Evolutionary conservation across 2,888 invertebrate species (phyloP).

Genomic region (Agrochola macilenta): DNA sequence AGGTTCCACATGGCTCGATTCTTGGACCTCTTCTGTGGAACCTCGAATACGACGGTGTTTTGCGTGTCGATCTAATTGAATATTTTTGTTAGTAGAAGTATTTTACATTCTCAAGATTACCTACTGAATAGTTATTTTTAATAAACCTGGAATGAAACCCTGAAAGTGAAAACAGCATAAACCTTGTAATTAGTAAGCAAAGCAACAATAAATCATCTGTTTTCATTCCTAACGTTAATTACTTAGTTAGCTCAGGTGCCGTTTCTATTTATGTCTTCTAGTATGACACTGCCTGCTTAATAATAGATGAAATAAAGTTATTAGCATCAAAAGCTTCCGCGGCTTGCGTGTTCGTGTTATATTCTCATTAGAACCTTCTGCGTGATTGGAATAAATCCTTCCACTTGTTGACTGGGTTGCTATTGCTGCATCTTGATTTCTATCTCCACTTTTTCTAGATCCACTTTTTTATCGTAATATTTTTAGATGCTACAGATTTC

Average conservation of each 20-base stretch:
- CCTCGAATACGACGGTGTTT: background rate
- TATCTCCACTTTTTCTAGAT: background rate
- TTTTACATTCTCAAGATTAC: background rate
- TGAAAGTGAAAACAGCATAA: slow-evolving; percentile 29
- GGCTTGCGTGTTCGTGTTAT: slow-evolving; percentile 73
- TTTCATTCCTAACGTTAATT: slow-evolving; percentile 51
- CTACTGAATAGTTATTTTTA: background rate
- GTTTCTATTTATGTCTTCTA: slow-evolving; percentile 57
- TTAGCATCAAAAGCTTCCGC: slow-evolving; percentile 72
- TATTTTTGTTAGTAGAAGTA: background rate
- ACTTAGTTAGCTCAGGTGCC: slow-evolving; percentile 53
- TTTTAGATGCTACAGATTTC: background rate
- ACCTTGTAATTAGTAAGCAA: slow-evolving; percentile 12
- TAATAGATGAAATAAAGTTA: slow-evolving; percentile 70
- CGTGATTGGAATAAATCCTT: slow-evolving; percentile 65
- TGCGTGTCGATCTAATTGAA: background rate
- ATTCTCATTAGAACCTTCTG: slow-evolving; percentile 71
- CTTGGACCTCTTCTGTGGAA: background rate
- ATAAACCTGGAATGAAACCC: background rate
- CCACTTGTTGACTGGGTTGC: slow-evolving; percentile 43
- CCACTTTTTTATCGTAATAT: background rate
- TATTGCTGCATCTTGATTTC: slow-evolving; percentile 26
- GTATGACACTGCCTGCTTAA: slow-evolving; percentile 54
- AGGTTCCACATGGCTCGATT: background rate
- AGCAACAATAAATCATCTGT: slow-evolving; percentile 30